These are phyloP conservation scores for Natator depressus DNA, from an alignment of 2,113 vertebrate species.

Conservation along the genomic window DNA sequence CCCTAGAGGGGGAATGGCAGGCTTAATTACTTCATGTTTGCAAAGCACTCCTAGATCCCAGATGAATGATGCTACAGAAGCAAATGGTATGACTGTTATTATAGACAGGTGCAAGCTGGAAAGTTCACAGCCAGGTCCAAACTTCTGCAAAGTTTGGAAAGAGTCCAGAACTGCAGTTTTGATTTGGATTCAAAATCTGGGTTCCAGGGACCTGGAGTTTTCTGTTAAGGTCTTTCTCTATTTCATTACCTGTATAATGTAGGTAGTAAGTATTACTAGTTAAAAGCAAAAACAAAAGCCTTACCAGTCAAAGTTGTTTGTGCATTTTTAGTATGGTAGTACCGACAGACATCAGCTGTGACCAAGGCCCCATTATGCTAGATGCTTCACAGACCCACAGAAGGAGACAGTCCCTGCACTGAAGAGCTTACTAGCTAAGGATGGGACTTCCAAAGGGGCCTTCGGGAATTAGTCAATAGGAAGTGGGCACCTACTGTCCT, in stretches of 20 bases:
- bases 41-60: constrained; percentile 26
- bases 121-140: background rate
- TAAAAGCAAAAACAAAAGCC: background rate
- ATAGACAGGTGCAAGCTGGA: background rate
- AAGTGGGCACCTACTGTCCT: background rate
- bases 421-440: background rate
- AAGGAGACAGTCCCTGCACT: background rate
- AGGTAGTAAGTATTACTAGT: background rate
- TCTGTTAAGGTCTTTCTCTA: background rate
- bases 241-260: background rate
- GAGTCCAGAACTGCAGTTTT: background rate
- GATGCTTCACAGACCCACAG: background rate
- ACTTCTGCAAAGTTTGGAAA: background rate
- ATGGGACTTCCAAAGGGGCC: background rate
- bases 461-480: background rate
- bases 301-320: background rate
- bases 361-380: background rate
- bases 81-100: background rate
- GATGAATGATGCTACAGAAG: background rate
- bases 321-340: background rate
- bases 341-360: background rate
- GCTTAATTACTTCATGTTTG: constrained; percentile 54
- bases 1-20: constrained; percentile 24
- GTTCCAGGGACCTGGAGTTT: background rate
- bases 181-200: background rate